A percentile compares a stretch with the other conserved stretches of the same genome.
phyloP scores from a whole-genome alignment of 2,113 vertebrate genomes.

The Ammodytes dubius region DNA sequence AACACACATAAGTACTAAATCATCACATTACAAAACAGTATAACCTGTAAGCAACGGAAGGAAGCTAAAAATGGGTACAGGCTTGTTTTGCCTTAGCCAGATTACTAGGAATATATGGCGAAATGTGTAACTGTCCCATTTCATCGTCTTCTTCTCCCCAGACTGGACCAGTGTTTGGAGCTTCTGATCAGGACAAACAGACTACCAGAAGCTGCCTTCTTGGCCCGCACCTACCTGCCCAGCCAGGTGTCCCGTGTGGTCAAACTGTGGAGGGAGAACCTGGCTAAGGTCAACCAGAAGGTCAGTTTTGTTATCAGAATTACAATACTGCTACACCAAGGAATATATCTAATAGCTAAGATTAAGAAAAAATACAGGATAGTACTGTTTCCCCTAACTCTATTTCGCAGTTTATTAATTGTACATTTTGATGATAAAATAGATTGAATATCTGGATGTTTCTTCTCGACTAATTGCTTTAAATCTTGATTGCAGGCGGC shows the following conservation, averaged over 20 bases:
- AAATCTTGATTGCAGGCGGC: constrained; percentile 85
- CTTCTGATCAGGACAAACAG: constrained; percentile 95
- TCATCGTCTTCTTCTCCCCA: constrained; percentile 56
- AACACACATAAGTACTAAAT: too few species aligned
- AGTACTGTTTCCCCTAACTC: neutral
- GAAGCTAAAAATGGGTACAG: too few species aligned
- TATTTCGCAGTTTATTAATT: neutral
- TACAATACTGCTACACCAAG: neutral
- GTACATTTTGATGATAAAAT: neutral
- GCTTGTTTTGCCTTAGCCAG: too few species aligned
- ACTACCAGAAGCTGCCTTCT: constrained; percentile 96
- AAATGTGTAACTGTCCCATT: neutral
- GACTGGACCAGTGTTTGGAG: constrained; percentile 96
- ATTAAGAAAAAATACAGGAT: neutral
- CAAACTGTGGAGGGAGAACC: constrained; percentile 95
- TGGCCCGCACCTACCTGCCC: constrained; percentile 96
- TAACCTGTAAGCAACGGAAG: too few species aligned
- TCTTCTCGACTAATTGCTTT: neutral
- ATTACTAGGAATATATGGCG: too few species aligned
- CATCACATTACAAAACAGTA: too few species aligned
- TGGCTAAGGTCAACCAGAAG: constrained; percentile 97
- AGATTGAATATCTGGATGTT: neutral
- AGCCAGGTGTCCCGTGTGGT: constrained; percentile 98
- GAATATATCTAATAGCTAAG: neutral
- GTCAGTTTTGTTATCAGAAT: constrained; percentile 38